Base-by-base conservation (phyloP, 2,113 vertebrate genomes). In the Micromys minutus region DNA sequence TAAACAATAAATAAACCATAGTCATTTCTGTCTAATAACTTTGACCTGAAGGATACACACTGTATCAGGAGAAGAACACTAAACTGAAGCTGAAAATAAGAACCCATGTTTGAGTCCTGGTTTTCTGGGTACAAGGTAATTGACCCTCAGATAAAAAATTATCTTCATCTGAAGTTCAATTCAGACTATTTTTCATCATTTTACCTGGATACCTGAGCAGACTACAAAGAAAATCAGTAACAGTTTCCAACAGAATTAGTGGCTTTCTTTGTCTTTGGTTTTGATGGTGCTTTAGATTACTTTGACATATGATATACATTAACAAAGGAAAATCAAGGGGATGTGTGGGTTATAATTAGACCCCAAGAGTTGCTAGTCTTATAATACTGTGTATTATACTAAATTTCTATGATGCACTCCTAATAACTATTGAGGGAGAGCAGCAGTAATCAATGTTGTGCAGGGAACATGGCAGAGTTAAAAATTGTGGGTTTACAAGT, bases 261-360 rank as follows among this genome's bases (percentile, higher is more conserved):
- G 65, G 15, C 29, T 97, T 93, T 84, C 69, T 42, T 92, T 92
- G 17, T 80, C 75, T 96, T 93, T 96, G 59, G 93, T 94, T 93
- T 96, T 69, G 5, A 26, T 77, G 92, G 39, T 36, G 21, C 42
- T 74, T 95, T 86, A 74, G 45, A 94, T 91, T 63, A 89, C 52
- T 21, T 45, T 57, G 12, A 91, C 57, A 75, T 47, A 29, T 91
- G 50, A 22, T 80, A 71, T 87, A 89, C 93, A 91, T 96, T 93
- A 96, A 94, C 55, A 87, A 95, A 75, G 91, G 13, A 93, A 45
- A 12, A 90, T 77, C 69, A 61, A 94, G 75, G 89, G 83, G 74
- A 50, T 61, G 6, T 19, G 39, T 50, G 31, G 39, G 36, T 93
- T 95, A 87, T 19, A 86, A 77, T 92, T 52, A 85, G 85, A 47